Percentiles rank a stretch among this genome's conserved stretches.
Conservation (phyloP, 2,797 vertebrate species). For the Mormyrus hasselquistii region DNA sequence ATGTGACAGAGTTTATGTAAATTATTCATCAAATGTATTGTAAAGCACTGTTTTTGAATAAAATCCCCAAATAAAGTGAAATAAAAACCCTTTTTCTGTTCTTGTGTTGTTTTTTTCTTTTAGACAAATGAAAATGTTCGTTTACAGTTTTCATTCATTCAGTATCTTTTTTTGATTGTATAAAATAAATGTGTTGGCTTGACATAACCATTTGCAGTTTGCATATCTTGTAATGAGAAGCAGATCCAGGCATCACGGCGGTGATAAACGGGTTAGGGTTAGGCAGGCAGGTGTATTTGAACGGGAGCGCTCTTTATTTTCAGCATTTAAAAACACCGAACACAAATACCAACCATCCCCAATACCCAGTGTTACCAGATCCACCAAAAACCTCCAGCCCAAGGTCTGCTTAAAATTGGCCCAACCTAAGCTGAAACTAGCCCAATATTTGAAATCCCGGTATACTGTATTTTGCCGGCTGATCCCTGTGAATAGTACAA, state of each 20-base stretch:
- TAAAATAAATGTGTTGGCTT: background rate
- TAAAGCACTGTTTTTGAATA: constrained; percentile 16
- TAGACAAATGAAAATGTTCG: background rate
- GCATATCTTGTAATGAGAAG: background rate
- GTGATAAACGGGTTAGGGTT: background rate
- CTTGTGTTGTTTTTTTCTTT: background rate
- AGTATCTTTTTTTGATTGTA: background rate
- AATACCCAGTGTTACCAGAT: background rate
- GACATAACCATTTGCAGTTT: background rate
- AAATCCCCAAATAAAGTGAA: constrained; percentile 22
- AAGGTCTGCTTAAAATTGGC: background rate
- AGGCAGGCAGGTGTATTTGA: background rate
- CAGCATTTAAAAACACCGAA: background rate
- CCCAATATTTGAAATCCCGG: background rate
- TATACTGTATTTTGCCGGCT: background rate
- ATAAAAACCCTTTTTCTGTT: background rate
- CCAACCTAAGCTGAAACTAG: background rate
- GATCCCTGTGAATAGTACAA: too few species aligned
- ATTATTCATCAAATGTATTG: constrained; percentile 22
- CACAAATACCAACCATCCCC: background rate
- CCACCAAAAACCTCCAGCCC: background rate
- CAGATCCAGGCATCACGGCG: background rate
- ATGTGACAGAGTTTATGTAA: constrained; percentile 15
- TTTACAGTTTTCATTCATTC: background rate
- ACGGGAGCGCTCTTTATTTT: background rate